Percentiles rank a stretch among this genome's conserved stretches.
Conservation (phyloP, 2,797 vertebrate species). For the Pteropus rufus region DNA sequence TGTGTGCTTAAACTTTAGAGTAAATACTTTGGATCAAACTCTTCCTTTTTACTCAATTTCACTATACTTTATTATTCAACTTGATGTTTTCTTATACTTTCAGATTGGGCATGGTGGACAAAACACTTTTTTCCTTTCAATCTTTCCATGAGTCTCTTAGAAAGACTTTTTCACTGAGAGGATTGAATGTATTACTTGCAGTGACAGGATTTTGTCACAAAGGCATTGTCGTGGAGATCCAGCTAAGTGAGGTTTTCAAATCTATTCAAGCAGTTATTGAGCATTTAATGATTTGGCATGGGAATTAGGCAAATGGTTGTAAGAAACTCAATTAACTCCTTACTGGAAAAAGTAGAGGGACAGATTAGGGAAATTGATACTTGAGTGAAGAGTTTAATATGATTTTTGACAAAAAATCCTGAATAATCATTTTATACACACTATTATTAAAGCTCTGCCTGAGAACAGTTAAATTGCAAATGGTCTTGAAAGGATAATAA, state of each 20-base stretch:
- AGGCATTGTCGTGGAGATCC: neutral
- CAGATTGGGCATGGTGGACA: neutral
- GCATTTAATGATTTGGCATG: slow-evolving; percentile 30
- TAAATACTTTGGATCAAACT: neutral
- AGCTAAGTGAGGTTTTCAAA: slow-evolving; percentile 21
- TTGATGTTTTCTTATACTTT: neutral
- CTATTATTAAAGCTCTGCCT: slow-evolving; percentile 38
- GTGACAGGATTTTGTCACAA: slow-evolving; percentile 36
- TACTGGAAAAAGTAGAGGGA: slow-evolving; percentile 37
- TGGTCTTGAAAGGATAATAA: slow-evolving; percentile 16
- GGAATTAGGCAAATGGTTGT: slow-evolving; percentile 49
- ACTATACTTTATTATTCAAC: neutral
- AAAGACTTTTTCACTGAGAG: slow-evolving; percentile 1
- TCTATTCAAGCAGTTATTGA: slow-evolving; percentile 30
- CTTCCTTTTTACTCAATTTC: slow-evolving; percentile 10
- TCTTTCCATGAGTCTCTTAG: slow-evolving; percentile 12
- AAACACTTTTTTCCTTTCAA: neutral
- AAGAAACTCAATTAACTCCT: slow-evolving; percentile 57
- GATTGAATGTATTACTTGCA: slow-evolving; percentile 2
- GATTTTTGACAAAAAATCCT: slow-evolving; percentile 46
- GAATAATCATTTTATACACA: slow-evolving; percentile 47
- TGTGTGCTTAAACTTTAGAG: neutral
- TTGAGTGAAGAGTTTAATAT: slow-evolving; percentile 58
- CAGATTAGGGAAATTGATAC: slow-evolving; percentile 43
- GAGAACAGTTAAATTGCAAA: slow-evolving; percentile 45